Conservation (phyloP, 1,140 invertebrate genomes). For the Daktulosphaira vitifoliae region DNA sequence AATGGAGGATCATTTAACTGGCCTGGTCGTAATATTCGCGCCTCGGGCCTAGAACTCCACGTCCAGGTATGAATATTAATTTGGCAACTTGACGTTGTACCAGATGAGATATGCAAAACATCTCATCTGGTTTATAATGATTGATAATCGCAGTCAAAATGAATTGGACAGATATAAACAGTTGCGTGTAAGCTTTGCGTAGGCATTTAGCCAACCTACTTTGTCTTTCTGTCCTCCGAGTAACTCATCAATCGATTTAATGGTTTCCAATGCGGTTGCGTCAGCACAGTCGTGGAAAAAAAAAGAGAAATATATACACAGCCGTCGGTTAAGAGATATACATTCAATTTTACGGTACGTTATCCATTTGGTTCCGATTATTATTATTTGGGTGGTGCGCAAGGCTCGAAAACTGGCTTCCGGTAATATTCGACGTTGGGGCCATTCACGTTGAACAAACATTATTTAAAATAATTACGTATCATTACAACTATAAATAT, state of each 20-base stretch:
- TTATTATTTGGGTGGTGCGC: neutral
- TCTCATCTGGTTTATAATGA: neutral
- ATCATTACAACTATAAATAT: too few species aligned
- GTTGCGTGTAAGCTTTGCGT: neutral
- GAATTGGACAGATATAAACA: neutral
- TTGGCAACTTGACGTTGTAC: too few species aligned
- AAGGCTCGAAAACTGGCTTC: constrained; percentile 11
- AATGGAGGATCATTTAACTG: neutral
- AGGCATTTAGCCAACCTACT: too few species aligned
- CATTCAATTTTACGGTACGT: constrained; percentile 28
- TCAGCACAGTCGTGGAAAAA: neutral
- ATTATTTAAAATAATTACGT: neutral
- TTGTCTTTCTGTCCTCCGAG: neutral
- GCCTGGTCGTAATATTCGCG: neutral
- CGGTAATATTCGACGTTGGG: neutral
- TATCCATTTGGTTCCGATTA: constrained; percentile 4
- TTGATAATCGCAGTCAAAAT: constrained; percentile 1
- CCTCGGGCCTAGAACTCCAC: constrained; percentile 4
- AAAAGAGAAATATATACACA: neutral
- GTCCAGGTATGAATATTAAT: constrained; percentile 6
- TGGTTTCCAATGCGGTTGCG: neutral
- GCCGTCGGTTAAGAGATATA: neutral
- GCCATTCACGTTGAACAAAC: constrained; percentile 7
- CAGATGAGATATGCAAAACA: too few species aligned
- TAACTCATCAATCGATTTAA: constrained; percentile 17